Percentiles rank a stretch among this genome's conserved stretches.
Evolutionary conservation across 1,140 invertebrate genomes (phyloP).

Genomic region (Drosophila melanica): DNA sequence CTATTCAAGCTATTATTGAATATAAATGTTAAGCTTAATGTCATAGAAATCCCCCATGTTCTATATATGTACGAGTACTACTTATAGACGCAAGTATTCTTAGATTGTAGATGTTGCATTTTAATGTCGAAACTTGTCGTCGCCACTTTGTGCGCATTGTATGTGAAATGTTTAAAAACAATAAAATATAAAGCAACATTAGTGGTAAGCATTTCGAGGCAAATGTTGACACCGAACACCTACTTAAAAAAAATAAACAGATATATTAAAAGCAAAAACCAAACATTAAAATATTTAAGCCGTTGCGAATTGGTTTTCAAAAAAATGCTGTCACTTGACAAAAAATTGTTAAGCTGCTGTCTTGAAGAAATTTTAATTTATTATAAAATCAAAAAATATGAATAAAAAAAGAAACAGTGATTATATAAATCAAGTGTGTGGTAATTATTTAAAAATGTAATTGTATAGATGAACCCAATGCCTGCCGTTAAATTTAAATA

Average conservation of each 20-base stretch:
- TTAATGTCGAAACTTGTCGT: conserved; percentile 49
- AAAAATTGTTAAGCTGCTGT: conserved; percentile 61
- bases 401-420: conserved; percentile 28
- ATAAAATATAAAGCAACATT: conserved; percentile 27
- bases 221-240: conserved; percentile 30
- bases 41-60: conserved; percentile 18
- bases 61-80: conserved; percentile 47
- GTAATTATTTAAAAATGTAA: not conserved
- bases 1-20: conserved; percentile 21
- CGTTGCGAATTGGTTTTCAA: conserved; percentile 49
- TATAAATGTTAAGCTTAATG: conserved; percentile 39
- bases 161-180: conserved; percentile 34
- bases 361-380: conserved; percentile 72
- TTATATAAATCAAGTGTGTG: not conserved
- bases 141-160: conserved; percentile 21
- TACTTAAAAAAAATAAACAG: conserved; percentile 29
- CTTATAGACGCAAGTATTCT: conserved; percentile 68
- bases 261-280: conserved; percentile 5
- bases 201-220: conserved; percentile 34
- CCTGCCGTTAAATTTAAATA: no score
- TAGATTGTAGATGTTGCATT: conserved; percentile 76
- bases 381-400: conserved; percentile 62
- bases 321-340: not conserved
- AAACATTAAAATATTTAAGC: conserved; percentile 55
- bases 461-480: no score